phyloP scores from a whole-genome alignment of 53 echinoderm and acorn worm genomes.

The Echinometra lucunter region DNA sequence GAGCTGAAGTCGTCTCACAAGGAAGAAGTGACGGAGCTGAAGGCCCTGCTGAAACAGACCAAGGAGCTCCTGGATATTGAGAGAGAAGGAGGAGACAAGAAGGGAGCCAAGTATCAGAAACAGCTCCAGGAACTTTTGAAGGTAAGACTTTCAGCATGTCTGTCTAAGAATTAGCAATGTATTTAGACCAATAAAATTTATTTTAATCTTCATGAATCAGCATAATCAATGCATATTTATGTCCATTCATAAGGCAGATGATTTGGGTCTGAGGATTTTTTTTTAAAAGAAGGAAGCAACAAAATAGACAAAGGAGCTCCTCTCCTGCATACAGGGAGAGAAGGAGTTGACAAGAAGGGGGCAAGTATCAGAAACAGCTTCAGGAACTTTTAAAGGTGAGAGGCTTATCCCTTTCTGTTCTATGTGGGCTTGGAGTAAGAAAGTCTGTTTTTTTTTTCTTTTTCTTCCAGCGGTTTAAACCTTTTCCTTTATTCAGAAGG shows the following conservation, averaged over 20 bases:
- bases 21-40: slow-evolving; percentile 82
- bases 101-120: slow-evolving; percentile 80
- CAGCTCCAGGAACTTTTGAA: slow-evolving; percentile 80
- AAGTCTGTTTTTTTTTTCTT: too few species aligned
- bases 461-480: too few species aligned
- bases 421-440: too few species aligned
- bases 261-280: too few species aligned
- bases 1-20: slow-evolving; percentile 73
- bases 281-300: too few species aligned
- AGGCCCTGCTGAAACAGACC: slow-evolving; percentile 78
- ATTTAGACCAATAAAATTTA: too few species aligned
- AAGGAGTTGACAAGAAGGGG: slow-evolving; percentile 83
- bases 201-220: too few species aligned
- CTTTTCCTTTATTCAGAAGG: too few species aligned
- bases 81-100: slow-evolving; percentile 84
- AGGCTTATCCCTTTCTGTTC: too few species aligned
- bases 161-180: too few species aligned
- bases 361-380: slow-evolving; percentile 82
- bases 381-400: slow-evolving; percentile 81
- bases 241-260: too few species aligned
- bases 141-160: slow-evolving; percentile 63
- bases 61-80: slow-evolving; percentile 77
- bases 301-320: slow-evolving; percentile 74
- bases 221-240: too few species aligned
- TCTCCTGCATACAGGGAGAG: slow-evolving; percentile 83